Evolutionary conservation across 2,888 invertebrate genomes (phyloP), one percentile per base, ranked within the genome.

Genomic region (Xylota sylvarum): DNA sequence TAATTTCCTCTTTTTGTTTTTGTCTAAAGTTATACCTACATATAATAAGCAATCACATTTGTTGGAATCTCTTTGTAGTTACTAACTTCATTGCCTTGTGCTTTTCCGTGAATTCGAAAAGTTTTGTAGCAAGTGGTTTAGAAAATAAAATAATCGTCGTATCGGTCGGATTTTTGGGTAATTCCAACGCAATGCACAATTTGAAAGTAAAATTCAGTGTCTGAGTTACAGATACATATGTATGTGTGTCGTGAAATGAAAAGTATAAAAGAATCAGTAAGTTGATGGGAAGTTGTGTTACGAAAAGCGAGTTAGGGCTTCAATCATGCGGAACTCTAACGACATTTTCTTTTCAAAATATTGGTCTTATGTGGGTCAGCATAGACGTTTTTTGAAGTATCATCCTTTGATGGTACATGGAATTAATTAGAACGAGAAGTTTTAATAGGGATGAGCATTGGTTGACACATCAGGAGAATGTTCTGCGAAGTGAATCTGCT

Each of bases 1-100:
- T 82, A 86, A 86, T 86, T 86, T 86, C 82, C 85, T 81, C 50
- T 19, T 67, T 83, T 56, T 76, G 32, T 67, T 62, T 62, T 70
- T 48, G 46, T 23, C 79, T 52, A 50, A 40, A 69, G 43, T 23
- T 58, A 40, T 43, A n/a, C n/a, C n/a, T n/a, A 37, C 12, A 37
- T 37, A 14, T 55, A 62, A 62, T 69, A 78, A 69, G 67, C 67
- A 69, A 60, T 69, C 56, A 37, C 40, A 58, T 67, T 52, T 69
- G 69, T 43, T 52, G 52, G n/a, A 52, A 52, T 78, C 60, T 58
- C 43, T 69, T 62, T 62, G 60, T 52, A 69, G 60, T 37, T 46
- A 19, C 35, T 52, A 27, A 67, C 67, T 37, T 52, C 37, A 52
- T 37, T 67, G 32, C 35, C 10, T n/a, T 4, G 52, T 50, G 27